Evolutionary conservation across 2,888 invertebrate genomes (phyloP), one percentile per base, ranked within the genome.

Genomic region (Alcis repandata): DNA sequence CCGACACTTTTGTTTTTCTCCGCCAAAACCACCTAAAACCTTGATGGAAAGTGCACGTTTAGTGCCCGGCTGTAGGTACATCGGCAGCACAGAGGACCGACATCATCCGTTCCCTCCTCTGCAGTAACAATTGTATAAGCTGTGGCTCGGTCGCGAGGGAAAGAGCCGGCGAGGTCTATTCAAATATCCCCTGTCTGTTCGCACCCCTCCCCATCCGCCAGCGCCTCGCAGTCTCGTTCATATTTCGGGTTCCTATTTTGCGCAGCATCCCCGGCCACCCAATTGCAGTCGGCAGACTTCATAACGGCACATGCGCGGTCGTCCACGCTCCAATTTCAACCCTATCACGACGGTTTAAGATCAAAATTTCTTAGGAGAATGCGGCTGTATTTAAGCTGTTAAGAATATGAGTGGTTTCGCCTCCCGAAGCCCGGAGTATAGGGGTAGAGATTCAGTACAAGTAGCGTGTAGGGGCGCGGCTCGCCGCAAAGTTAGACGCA

Each of bases 261-360:
- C 94, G 94, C 94, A 94, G 94, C 94, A 94, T 94, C 94, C 93
- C 93, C 91, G 92, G 92, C 91, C 90, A 87, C 87, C 86, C 84
- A 89, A 91, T 86, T 87, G 87, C 89, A 90, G 88, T 88, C 80
- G 83, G 90, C 88, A 94, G 94, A 92, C 92, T 87, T 87, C 83
- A 79, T 77, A 90, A 86, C 68, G 85, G 77, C 87, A 66, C 82
- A 90, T 77, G 63, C 75, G 74, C 72, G 68, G 19, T 1, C 57
- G 51, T 11, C 1, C 27, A 1, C 57, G 59, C 54, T 53, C 61
- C 1, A 81, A 80, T 77, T 76, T 78, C 67, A 67, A 75, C 82
- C 65, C 63, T 86, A 80, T 59, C 7, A 0, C 11, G 0, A 11
- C 0, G 11, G 0, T 0, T 20, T 81, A 88, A 68, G 75, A 79